A percentile compares a stretch with the other conserved stretches of the same genome.
phyloP scores from a whole-genome alignment of 2,113 vertebrate genomes.

The Calyptomena viridis region DNA sequence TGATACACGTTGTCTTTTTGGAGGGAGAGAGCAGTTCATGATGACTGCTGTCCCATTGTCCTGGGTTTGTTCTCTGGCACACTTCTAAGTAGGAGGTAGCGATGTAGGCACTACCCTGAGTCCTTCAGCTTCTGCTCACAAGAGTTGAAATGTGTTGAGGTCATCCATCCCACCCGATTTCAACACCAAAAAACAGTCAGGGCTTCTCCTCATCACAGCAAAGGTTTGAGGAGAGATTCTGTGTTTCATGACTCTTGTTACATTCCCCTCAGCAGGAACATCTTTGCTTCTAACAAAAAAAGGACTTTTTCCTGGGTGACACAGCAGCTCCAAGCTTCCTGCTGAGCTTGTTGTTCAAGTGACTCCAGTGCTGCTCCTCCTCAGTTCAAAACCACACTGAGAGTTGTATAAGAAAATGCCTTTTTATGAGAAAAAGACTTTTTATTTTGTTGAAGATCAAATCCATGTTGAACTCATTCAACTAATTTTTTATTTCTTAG shows the following conservation, averaged over 20 bases:
- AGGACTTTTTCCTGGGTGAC: background rate
- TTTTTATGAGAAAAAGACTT: background rate
- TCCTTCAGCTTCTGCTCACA: accelerated
- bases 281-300: background rate
- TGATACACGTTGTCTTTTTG: background rate
- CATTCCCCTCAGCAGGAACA: background rate
- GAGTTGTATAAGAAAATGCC: background rate
- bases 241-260: background rate
- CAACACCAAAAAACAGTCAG: background rate
- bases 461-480: background rate
- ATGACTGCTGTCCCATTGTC: background rate
- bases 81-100: background rate
- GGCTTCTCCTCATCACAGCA: background rate
- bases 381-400: background rate
- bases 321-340: background rate
- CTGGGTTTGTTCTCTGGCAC: background rate
- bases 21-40: background rate
- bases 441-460: background rate
- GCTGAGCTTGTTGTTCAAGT: background rate
- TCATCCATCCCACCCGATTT: background rate
- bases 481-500: background rate
- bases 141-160: background rate
- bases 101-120: background rate
- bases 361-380: background rate
- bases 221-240: background rate